phyloP scores from a whole-genome alignment of 2,113 vertebrate genomes.

The Protobothrops mucrosquamatus region DNA sequence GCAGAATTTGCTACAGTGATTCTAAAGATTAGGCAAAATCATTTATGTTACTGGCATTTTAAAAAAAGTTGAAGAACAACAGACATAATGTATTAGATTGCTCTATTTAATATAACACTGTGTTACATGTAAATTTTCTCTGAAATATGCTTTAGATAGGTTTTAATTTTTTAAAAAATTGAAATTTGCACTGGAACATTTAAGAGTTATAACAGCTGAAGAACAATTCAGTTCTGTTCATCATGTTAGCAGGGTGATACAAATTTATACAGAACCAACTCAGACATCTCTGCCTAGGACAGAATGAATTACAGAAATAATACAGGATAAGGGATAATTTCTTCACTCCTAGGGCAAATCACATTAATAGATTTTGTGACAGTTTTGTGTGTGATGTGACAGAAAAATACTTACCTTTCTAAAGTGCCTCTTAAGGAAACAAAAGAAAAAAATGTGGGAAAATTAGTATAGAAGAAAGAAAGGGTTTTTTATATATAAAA shows the following conservation, averaged over 20 bases:
- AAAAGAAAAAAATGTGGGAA: neutral
- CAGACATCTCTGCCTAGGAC: neutral
- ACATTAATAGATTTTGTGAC: neutral
- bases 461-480: neutral
- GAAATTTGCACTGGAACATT: neutral
- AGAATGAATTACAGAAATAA: neutral
- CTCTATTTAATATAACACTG: neutral
- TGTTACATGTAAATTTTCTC: neutral
- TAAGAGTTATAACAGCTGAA: neutral
- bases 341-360: neutral
- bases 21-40: neutral
- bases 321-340: neutral
- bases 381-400: neutral
- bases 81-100: neutral
- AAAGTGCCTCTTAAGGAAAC: neutral
- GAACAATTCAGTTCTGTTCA: neutral
- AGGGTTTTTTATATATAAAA: neutral
- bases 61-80: neutral
- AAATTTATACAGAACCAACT: neutral
- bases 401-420: neutral
- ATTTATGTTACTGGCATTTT: neutral
- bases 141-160: neutral
- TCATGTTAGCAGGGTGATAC: neutral
- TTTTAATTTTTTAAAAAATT: neutral
- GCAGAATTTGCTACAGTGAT: neutral